A percentile compares a stretch with the other conserved stretches of the same genome.
These are phyloP conservation scores for Chamaetylas fuelleborni DNA, from an alignment of 2,113 vertebrate species.

Conservation along the genomic window DNA sequence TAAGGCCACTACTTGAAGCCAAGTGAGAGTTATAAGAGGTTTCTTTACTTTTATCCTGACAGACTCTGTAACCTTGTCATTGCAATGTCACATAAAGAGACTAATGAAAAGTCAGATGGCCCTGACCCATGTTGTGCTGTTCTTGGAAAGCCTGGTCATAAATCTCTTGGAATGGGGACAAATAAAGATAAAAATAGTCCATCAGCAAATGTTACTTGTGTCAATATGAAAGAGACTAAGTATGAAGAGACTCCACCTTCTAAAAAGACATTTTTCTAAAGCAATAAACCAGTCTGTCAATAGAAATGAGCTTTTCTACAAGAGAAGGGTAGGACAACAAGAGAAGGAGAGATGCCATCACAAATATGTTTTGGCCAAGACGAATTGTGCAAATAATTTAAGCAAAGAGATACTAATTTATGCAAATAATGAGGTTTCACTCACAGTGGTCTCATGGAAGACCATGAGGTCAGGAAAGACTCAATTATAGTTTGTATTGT, in stretches of 20 bases:
- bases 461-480: slow-evolving; percentile 35
- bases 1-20: neutral
- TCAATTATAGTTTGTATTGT: slow-evolving; percentile 30
- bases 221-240: neutral
- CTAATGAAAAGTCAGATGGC: slow-evolving; percentile 53
- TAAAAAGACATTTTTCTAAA: slow-evolving; percentile 52
- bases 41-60: slow-evolving; percentile 4
- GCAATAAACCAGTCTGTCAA: slow-evolving; percentile 22
- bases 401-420: neutral
- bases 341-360: neutral
- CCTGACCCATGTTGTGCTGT: slow-evolving; percentile 5
- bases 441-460: slow-evolving; percentile 61
- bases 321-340: neutral
- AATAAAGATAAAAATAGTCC: slow-evolving; percentile 26
- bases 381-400: slow-evolving; percentile 20
- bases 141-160: slow-evolving; percentile 22
- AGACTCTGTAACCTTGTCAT: slow-evolving; percentile 62
- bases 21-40: neutral
- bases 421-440: slow-evolving; percentile 29
- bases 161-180: slow-evolving; percentile 36
- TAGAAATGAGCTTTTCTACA: neutral
- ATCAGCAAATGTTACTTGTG: slow-evolving; percentile 9
- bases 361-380: neutral
- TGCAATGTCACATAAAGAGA: slow-evolving; percentile 53
- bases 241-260: neutral